Evolutionary conservation across 2,888 invertebrate species (phyloP).

Genomic region (Nysson spinosus): DNA sequence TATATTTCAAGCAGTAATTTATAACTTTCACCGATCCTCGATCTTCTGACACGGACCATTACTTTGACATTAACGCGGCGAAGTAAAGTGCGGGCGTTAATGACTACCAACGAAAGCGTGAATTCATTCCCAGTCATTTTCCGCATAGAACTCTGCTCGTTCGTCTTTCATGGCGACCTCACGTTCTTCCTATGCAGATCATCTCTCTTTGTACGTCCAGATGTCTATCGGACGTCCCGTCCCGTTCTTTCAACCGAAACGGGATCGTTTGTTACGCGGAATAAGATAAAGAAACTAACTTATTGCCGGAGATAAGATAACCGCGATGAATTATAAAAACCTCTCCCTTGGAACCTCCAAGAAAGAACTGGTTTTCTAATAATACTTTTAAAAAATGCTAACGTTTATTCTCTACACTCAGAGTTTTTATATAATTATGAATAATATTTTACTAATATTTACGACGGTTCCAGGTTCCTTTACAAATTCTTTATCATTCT

Average conservation of each 20-base stretch:
- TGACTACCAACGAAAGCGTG: constrained; percentile 3
- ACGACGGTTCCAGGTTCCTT: too few relatives aligned
- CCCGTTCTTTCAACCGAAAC: background rate
- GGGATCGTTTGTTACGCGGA: constrained; percentile 13
- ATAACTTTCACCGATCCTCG: background rate
- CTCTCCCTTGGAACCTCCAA: too few relatives aligned
- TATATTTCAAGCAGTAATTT: constrained; percentile 21
- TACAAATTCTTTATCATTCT: too few relatives aligned
- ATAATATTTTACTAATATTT: too few relatives aligned
- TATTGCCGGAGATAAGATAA: constrained; percentile 9
- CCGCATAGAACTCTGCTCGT: constrained; percentile 8
- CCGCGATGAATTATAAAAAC: too few relatives aligned
- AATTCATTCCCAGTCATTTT: constrained; percentile 17
- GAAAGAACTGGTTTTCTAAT: too few relatives aligned
- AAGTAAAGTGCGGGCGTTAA: constrained; percentile 8
- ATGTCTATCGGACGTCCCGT: constrained; percentile 17
- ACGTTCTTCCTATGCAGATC: constrained; percentile 15
- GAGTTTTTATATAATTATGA: too few relatives aligned
- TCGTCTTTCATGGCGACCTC: constrained; percentile 16
- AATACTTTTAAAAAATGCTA: too few relatives aligned
- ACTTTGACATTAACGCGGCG: background rate
- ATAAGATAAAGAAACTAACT: constrained; percentile 6
- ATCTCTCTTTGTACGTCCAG: constrained; percentile 10
- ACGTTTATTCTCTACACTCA: too few relatives aligned
- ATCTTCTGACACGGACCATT: background rate